phyloP scores from a whole-genome alignment of 2,113 vertebrate genomes.

The Lophius piscatorius region DNA sequence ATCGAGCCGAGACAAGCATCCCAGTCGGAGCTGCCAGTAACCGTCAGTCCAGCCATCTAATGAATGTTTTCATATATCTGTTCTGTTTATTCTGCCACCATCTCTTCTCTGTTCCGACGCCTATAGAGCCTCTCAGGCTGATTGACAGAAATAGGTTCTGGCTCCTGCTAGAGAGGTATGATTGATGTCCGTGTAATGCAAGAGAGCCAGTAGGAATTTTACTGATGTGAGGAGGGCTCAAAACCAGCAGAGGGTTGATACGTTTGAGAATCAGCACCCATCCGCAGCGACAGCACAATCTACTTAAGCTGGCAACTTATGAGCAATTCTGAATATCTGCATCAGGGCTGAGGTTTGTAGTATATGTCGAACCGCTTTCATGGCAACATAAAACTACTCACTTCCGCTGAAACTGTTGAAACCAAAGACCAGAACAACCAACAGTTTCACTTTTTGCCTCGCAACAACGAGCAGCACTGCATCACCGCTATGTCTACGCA shows the following conservation, averaged over 20 bases:
- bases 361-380: neutral
- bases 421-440: slow-evolving; percentile 7
- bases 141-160: slow-evolving; percentile 62
- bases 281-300: slow-evolving; percentile 20
- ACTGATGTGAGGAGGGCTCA: slow-evolving; percentile 48
- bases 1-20: slow-evolving; percentile 45
- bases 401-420: slow-evolving; percentile 44
- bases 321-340: slow-evolving; percentile 3
- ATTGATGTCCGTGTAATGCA: slow-evolving; percentile 67
- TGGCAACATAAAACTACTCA: slow-evolving; percentile 15
- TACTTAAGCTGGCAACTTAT: slow-evolving; percentile 14
- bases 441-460: slow-evolving; percentile 53
- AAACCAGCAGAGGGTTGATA: slow-evolving; percentile 41
- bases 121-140: slow-evolving; percentile 45
- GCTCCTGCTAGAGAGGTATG: slow-evolving; percentile 59
- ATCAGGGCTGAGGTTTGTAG: slow-evolving; percentile 26
- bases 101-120: slow-evolving; percentile 43
- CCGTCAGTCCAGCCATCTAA: slow-evolving; percentile 50
- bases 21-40: slow-evolving; percentile 56
- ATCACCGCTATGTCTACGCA: too few relatives aligned
- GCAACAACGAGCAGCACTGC: too few relatives aligned
- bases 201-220: slow-evolving; percentile 59
- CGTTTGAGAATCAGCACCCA: slow-evolving; percentile 33
- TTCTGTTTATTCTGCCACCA: slow-evolving; percentile 57
- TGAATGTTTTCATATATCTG: slow-evolving; percentile 64